These are phyloP conservation scores for Phorcus lineatus DNA, from an alignment of 2,888 invertebrate genomes.

Conservation along the genomic window DNA sequence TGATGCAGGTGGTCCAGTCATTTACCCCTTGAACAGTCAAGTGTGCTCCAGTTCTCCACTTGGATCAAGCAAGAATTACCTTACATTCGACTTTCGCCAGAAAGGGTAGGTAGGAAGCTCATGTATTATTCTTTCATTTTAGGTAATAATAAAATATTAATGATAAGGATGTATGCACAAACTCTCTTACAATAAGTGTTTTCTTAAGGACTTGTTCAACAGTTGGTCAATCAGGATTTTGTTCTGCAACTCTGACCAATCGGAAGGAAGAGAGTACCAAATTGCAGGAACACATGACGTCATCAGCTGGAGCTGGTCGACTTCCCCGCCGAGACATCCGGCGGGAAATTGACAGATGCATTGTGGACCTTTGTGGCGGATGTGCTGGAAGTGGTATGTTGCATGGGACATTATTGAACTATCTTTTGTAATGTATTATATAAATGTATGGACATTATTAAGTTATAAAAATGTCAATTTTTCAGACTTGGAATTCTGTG, in stretches of 20 bases:
- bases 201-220: background rate
- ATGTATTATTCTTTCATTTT: no score
- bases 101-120: no score
- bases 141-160: no score
- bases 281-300: constrained; percentile 45
- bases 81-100: background rate
- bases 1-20: background rate
- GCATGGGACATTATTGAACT: no score
- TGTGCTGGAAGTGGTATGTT: constrained; percentile 56
- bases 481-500: no score
- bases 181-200: no score
- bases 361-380: constrained; percentile 51
- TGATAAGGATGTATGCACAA: no score
- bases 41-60: background rate
- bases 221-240: background rate
- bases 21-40: background rate
- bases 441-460: no score
- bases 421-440: no score
- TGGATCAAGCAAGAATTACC: background rate
- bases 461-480: no score
- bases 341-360: constrained; percentile 44
- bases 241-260: background rate
- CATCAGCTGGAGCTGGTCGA: constrained; percentile 47
- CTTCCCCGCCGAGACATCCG: constrained; percentile 45
- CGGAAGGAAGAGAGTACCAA: constrained; percentile 41